phyloP scores from a whole-genome alignment of 2,888 invertebrate species.

The Sesia bembeciformis region DNA sequence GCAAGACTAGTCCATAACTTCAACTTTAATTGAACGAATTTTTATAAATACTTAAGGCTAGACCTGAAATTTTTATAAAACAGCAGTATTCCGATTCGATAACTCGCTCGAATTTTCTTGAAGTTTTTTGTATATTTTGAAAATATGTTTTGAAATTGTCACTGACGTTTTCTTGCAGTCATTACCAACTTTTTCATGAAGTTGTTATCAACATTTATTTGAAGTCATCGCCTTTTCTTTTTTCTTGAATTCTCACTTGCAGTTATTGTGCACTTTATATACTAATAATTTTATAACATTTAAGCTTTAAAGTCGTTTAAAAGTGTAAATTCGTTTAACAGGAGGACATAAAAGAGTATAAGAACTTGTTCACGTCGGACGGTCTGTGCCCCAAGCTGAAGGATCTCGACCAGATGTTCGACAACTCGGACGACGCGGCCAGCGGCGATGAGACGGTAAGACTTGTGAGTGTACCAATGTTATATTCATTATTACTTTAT shows the following conservation, averaged over 20 bases:
- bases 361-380: slow-evolving; percentile 89
- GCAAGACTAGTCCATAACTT: neutral
- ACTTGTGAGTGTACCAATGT: slow-evolving; percentile 59
- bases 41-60: no score
- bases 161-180: no score
- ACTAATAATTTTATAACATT: neutral
- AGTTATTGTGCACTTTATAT: no score
- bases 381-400: slow-evolving; percentile 91
- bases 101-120: no score
- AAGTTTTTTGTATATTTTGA: no score
- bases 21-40: neutral
- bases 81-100: no score
- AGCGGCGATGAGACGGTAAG: slow-evolving; percentile 91
- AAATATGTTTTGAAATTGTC: no score
- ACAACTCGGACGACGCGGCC: slow-evolving; percentile 91
- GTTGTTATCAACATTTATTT: no score
- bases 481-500: neutral
- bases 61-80: no score
- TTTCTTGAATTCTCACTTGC: no score
- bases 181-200: no score
- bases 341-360: slow-evolving; percentile 73
- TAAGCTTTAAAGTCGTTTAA: neutral
- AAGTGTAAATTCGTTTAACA: slow-evolving; percentile 16
- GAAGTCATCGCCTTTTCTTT: no score
- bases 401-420: slow-evolving; percentile 96